Evolutionary conservation across 2,797 vertebrate species (phyloP).

Genomic region (Gymnoscopelus microlampas): DNA sequence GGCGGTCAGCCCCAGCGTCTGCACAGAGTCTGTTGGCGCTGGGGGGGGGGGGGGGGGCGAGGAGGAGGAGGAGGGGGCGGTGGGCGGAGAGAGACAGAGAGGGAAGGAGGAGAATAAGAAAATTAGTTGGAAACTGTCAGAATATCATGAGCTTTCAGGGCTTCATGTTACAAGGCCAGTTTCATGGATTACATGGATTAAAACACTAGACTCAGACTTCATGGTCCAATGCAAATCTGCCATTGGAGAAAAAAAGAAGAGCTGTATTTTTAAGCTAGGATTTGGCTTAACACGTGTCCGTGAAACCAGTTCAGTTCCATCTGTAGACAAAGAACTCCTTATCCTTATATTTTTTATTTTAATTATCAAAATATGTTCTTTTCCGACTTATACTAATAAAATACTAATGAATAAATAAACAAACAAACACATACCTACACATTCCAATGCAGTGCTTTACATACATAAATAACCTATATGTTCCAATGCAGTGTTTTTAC

Average conservation of each 20-base stretch:
- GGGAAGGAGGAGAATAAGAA: conserved; percentile 10
- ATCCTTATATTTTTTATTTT: background rate
- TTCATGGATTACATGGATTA: too few species aligned
- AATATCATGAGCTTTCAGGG: background rate
- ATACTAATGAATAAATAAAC: too few species aligned
- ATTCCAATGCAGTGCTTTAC: too few species aligned
- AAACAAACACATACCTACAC: too few species aligned
- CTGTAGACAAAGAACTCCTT: background rate
- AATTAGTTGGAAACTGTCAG: conserved; percentile 1
- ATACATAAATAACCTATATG: too few species aligned
- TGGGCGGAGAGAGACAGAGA: conserved; percentile 17
- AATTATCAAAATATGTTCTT: background rate
- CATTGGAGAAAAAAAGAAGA: too few species aligned
- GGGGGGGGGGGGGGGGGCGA: conserved; percentile 13
- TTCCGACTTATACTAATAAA: too few species aligned
- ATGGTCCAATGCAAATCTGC: too few species aligned
- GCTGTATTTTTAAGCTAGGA: background rate
- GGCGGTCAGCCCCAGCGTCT: conserved; percentile 77
- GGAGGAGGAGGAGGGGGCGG: conserved; percentile 4
- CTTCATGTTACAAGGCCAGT: background rate
- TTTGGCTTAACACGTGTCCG: background rate
- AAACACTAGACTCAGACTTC: too few species aligned
- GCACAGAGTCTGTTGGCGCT: conserved; percentile 81
- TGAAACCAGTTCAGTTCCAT: background rate
- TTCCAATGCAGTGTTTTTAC: too few species aligned